Evolutionary conservation across 2,888 invertebrate species (phyloP), one percentile per base, ranked within the genome.

Genomic region (Erebia ligea): DNA sequence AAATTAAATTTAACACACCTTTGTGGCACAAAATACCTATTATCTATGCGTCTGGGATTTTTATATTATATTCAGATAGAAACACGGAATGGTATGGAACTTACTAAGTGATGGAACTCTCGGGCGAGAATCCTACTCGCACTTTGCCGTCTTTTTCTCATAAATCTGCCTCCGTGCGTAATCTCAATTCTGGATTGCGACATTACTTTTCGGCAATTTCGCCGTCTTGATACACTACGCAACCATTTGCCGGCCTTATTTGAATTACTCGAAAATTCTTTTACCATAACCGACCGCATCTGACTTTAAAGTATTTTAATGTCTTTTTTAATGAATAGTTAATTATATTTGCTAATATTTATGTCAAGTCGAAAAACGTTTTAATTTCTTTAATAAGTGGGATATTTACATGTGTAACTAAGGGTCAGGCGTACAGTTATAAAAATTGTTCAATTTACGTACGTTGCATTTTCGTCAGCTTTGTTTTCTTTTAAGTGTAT

Each of bases 151-250:
- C n/a, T 54, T 67, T 75, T 69, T 57, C 34, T 34, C 66, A 71
- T 71, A 65, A 68, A 69, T 52, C 62, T 65, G 58, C 65, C 65
- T 62, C 40, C 57, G 59, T 66, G 69, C 42, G 73, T 73, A 71
- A 69, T 75, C 59, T 72, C 63, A 70, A 72, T 73, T 67, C 62
- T 54, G 34, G 70, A 73, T 79, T 80, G 76, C 77, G 71, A 79
- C 77, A 78, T 70, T 65, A 59, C 66, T 74, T 75, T 75, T 75
- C 65, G 75, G 74, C 73, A 76, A 75, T 77, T 75, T 71, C 62
- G 68, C 63, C 61, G 75, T 62, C 61, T 63, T 65, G 57, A 63
- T 69, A 65, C 57, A 68, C 67, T 67, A 71, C 68, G 74, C 68
- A 73, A 74, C 74, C 70, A 75, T 67, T 71, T 68, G 50, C 50